A percentile compares a stretch with the other conserved stretches of the same genome.
Conservation (phyloP, 1,140 invertebrate species). For the Caenorhabditis inopinata region DNA sequence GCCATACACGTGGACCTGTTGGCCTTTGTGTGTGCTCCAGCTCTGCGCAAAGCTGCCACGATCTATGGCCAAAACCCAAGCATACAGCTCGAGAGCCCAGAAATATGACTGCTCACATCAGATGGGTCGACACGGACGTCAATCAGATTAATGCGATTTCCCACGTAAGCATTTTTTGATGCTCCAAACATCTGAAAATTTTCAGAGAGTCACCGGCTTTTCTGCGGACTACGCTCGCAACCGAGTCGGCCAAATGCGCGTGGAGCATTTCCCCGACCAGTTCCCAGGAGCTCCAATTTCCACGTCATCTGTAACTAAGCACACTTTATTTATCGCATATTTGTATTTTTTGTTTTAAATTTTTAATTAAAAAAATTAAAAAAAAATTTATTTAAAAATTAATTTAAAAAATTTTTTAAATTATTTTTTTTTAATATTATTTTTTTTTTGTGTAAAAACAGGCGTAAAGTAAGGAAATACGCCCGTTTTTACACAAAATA, state of each 20-base stretch:
- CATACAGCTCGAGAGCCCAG: neutral
- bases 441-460: no score
- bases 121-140: constrained; percentile 11
- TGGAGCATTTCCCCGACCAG: constrained; percentile 13
- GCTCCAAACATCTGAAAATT: no score
- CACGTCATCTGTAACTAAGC: no score
- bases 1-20: neutral
- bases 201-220: constrained; percentile 21
- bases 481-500: no score
- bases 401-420: no score
- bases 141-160: constrained; percentile 28
- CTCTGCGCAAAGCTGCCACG: neutral
- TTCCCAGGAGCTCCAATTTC: neutral
- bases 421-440: no score
- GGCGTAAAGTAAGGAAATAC: no score
- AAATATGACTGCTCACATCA: constrained; percentile 21
- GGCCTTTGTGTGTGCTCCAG: neutral
- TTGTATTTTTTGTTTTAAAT: no score
- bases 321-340: no score
- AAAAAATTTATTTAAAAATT: no score
- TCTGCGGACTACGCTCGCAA: constrained; percentile 3
- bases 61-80: neutral
- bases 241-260: constrained; percentile 12
- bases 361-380: no score
- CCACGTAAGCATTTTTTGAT: neutral